Percentiles rank a stretch among this genome's conserved stretches.
phyloP scores from a whole-genome alignment of 2,113 vertebrate genomes.

The Triplophysa siluroides region DNA sequence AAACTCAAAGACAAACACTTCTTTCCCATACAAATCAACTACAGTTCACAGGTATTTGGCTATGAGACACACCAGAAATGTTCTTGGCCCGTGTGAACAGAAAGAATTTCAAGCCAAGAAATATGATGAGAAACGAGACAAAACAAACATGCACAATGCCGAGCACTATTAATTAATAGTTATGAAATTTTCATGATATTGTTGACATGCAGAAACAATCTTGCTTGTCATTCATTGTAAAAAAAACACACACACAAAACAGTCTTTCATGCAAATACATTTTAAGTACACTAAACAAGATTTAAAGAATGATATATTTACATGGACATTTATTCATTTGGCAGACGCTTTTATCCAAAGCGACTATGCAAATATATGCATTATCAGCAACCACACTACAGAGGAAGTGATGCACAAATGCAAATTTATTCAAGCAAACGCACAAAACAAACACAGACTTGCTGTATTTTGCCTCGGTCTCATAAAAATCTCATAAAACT shows the following conservation, averaged over 20 bases:
- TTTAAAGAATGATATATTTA: not conserved
- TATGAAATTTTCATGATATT: not conserved
- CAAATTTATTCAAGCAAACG: not conserved
- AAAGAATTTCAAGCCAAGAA: not conserved
- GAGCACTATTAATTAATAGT: constrained; percentile 6
- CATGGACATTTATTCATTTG: too few relatives aligned
- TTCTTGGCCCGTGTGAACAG: not conserved
- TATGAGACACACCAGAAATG: not conserved
- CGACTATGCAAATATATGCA: too few relatives aligned
- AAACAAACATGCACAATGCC: not conserved
- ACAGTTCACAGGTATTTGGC: not conserved
- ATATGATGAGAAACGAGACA: not conserved
- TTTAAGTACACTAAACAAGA: not conserved
- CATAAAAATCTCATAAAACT: not conserved
- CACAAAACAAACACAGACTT: not conserved
- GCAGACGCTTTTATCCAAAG: too few relatives aligned
- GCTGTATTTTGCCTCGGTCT: not conserved
- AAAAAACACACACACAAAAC: not conserved
- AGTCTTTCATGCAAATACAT: not conserved
- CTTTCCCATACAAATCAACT: not conserved
- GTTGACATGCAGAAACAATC: not conserved
- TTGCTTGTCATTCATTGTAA: not conserved
- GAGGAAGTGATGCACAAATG: not conserved
- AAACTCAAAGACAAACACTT: not conserved
- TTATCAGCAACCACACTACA: not conserved